These are phyloP conservation scores for Axis porcinus DNA, from an alignment of 2,113 vertebrate genomes.

Conservation along the genomic window DNA sequence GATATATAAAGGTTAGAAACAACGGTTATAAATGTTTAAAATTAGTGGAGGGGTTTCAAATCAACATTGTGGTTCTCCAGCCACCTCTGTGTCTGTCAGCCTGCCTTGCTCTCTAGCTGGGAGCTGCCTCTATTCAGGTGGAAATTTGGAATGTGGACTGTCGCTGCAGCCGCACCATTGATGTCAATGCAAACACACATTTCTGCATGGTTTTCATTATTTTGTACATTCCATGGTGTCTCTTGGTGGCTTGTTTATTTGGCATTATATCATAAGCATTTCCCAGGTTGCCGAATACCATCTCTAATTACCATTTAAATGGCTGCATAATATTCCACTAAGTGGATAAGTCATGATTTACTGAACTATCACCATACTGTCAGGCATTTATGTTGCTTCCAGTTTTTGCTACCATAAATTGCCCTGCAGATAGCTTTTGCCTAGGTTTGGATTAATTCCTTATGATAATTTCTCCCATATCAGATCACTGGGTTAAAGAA, in stretches of 20 bases:
- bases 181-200: neutral
- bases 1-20: neutral
- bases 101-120: neutral
- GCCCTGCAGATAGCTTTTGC: neutral
- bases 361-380: conserved; percentile 5
- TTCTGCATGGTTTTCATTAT: conserved; percentile 9
- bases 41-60: neutral
- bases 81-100: neutral
- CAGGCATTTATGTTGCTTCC: conserved; percentile 11
- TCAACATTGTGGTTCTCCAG: neutral
- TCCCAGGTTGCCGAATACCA: neutral
- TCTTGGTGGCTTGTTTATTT: conserved; percentile 26
- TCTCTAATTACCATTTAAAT: conserved; percentile 53
- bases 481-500: neutral
- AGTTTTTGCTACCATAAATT: conserved; percentile 37
- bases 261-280: neutral
- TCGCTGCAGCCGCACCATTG: neutral
- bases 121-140: neutral
- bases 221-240: neutral
- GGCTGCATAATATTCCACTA: conserved; percentile 57
- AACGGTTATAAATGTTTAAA: neutral
- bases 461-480: neutral
- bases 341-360: conserved; percentile 2
- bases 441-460: conserved; percentile 1
- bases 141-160: neutral